Base-by-base conservation (phyloP, 2,797 vertebrate species). In the Aplochiton taeniatus region DNA sequence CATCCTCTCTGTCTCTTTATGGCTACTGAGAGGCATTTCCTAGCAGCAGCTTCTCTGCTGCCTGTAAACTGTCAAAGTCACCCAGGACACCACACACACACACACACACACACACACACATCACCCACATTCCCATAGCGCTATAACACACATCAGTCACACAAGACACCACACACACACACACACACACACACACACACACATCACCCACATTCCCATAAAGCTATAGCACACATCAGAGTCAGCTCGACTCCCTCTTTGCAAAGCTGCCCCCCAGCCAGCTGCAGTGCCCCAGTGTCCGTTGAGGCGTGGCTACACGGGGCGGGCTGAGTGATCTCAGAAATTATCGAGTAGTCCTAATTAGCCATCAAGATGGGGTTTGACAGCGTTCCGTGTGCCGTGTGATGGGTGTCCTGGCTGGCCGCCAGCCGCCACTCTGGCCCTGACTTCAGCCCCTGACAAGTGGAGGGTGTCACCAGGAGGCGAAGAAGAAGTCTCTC, bases 351-450 rank as follows among this genome's bases (percentile, higher is more conserved):
- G 80, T 77, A 70, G 78, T 85, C 77, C 81, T 86, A 90, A 91
- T 91, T 84, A 89, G 82, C 84, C 77, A 84, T 83, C 63, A 83
- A 82, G 86, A 83, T 81, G 87, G 86, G 78, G 83, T 90, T 84
- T 86, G 85, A 91, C 86, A 87, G 83, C 70, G 76, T 84, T 88
- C 72, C 69, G 73, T 80, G 81, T 81, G 86, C 84, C 76, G 84
- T n/a, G 83, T 81, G 85, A 87, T 90, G 81, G 75, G 85, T 69
- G 79, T 69, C 75, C 63, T 88, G 80, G 81, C 75, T 11, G 53
- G 45, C 73, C 43, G 84, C 83, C 79, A 84, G 73, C 69, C 71
- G 82, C 61, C 13, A 72, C 73, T 80, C 19, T 10, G 66, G 82
- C 82, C 83, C 76, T 89, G 87, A 89, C 89, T 89, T 87, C 78